Evolutionary conservation across 2,888 invertebrate genomes (phyloP).

Genomic region (Cerastis leucographa): DNA sequence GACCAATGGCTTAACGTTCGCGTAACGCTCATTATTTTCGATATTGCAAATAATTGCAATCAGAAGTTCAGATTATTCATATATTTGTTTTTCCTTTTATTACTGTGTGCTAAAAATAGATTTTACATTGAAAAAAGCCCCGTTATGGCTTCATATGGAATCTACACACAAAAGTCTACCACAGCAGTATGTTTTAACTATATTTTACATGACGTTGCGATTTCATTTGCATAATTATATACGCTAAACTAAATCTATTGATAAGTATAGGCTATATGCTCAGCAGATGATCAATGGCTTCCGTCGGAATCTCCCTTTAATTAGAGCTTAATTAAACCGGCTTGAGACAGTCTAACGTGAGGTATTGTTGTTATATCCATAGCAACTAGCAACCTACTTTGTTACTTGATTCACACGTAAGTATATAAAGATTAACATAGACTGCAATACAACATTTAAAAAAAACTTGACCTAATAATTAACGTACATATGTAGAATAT

Average conservation of each 20-base stretch:
- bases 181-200: background rate
- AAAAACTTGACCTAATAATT: too few species aligned
- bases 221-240: background rate
- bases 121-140: too few species aligned
- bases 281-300: slow-evolving; percentile 37
- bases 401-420: background rate
- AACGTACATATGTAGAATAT: too few species aligned
- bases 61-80: too few species aligned
- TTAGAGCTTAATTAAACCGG: slow-evolving; percentile 52
- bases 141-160: too few species aligned
- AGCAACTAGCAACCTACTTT: background rate
- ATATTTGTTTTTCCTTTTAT: too few species aligned
- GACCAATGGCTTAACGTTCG: too few species aligned
- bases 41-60: too few species aligned
- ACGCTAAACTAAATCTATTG: background rate
- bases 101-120: too few species aligned
- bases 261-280: background rate
- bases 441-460: background rate
- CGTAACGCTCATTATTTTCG: too few species aligned
- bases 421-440: too few species aligned
- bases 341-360: slow-evolving; percentile 27
- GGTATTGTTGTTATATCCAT: slow-evolving; percentile 15
- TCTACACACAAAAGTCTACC: too few species aligned
- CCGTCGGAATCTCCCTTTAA: slow-evolving; percentile 26
- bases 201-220: background rate